Base-by-base conservation (phyloP, 2,797 vertebrate species). In the Chiroxiphia lanceolata region DNA sequence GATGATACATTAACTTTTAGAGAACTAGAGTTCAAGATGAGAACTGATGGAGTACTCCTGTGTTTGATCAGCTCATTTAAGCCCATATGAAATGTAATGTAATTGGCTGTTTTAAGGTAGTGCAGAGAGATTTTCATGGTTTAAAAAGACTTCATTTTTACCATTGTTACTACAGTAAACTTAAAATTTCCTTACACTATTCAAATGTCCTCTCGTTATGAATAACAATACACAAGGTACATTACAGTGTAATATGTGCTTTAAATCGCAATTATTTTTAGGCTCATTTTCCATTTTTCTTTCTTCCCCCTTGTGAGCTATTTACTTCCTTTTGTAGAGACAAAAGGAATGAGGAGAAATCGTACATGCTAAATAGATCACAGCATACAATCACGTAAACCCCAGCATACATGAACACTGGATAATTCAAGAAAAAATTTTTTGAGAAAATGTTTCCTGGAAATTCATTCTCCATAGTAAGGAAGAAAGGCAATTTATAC, bases 61-160 rank as follows among this genome's bases (percentile, higher is more conserved):
- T 68, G 70, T 95, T 96, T 97, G 89, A 97, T 95, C 89, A 94
- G 56, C 87, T 96, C 67, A 69, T 90, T 97, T 96, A 97, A 96
- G 54, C 48, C 92, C 93, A 79, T 87, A 75, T 67, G 53, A 34
- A 95, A 60, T 83, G 54, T 89, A 95, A 97, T 89, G 89, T 97
- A 97, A 97, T 97, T 97, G 87, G 25, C 36, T 96, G 65, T 94
- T 97, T 96, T 75, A 79, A 95, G 95, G 89, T 15, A 65, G 21
- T 12, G 13, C 42, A 85, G 69, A 88, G 83, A 96, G 75, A 89
- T 87, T 87, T 93, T 93, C 20, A 74, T 56, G 56, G 56, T 75
- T 95, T 96, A 78, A 93, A 96, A 96, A 90, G 15, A 54, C 82
- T 92, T 79, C 0, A 11, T 95, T 97, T 95, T 87, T 18, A 94